Evolutionary conservation across 2,797 vertebrate species (phyloP), one percentile per base, ranked within the genome.

Genomic region (Sandelia bainsii): DNA sequence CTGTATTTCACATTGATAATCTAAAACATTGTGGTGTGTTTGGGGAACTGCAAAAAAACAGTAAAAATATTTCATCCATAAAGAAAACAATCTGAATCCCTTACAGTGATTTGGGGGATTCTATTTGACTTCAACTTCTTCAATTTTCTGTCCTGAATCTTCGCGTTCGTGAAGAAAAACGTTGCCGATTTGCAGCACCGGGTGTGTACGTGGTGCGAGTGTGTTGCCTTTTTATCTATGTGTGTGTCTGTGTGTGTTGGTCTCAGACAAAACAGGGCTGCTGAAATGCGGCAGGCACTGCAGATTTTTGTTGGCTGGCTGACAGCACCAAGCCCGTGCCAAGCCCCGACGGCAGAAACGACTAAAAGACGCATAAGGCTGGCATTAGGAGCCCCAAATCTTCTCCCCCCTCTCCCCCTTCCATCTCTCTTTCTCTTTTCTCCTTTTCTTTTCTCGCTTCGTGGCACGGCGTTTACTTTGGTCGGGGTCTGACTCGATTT

Each of bases 311-410:
- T 96, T 98, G 97, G 87, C 83, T 75, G 81, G 86, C 85, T 96
- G 96, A 97, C 97, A 97, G 92, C 72, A 92, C 60, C 89, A 89
- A 93, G 95, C 90, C 93, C 83, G 94, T 96, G 97, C 97, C 97
- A 98, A 98, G 94, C 96, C 97, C 97, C 96, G 94, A 94, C 96
- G 96, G 97, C 96, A 95, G 95, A 93, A 95, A 95, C 94, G 94
- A 95, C 96, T 97, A 93, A 96, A 96, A 95, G 95, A 97, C 95
- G 96, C 95, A 94, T 95, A 95, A 96, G 96, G 95, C 95, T 94
- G 95, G 96, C 94, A 95, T 95, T 95, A 95, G 93, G 29, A 93
- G 94, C 94, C 94, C 95, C 94, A 86, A 95, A 95, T 95, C 94
- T 92, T 92, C 94, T 74, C 87, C 48, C 81, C 80, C 58, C n/a